Percentiles rank a stretch among this genome's conserved stretches.
These are phyloP conservation scores for Drosophila eohydei DNA, from an alignment of 2,888 invertebrate genomes.

Conservation along the genomic window DNA sequence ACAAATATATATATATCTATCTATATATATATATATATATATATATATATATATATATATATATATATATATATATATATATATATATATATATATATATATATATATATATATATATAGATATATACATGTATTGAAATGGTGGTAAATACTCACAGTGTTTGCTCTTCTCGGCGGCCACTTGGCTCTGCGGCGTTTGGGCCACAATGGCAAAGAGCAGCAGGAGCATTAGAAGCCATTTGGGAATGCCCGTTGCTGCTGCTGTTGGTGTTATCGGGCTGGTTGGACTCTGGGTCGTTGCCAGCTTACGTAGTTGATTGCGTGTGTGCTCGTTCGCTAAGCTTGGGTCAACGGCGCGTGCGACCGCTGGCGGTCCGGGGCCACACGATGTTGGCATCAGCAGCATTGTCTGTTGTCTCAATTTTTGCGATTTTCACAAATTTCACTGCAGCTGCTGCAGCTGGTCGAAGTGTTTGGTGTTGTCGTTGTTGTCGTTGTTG, in stretches of 20 bases:
- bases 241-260: conserved; percentile 70
- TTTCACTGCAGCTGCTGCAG: conserved; percentile 41
- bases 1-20: background rate
- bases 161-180: conserved; percentile 84
- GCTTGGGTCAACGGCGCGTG: conserved; percentile 39
- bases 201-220: conserved; percentile 81
- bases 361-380: conserved; percentile 81
- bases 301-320: conserved; percentile 27
- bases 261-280: conserved; percentile 23
- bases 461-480: conserved; percentile 37
- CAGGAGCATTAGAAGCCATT: conserved; percentile 83
- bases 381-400: conserved; percentile 85
- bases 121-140: conserved; percentile 7
- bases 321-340: conserved; percentile 42
- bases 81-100: background rate
- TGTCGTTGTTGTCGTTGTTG: conserved; percentile 30
- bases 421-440: conserved; percentile 55
- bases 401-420: conserved; percentile 73
- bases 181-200: conserved; percentile 79
- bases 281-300: conserved; percentile 8
- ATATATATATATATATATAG: conserved; percentile 5
- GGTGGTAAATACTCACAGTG: conserved; percentile 82
- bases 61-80: background rate
- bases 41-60: background rate
- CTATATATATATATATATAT: conserved; percentile 3